Evolutionary conservation across 1,140 invertebrate species (phyloP), one percentile per base, ranked within the genome.

Genomic region (Drosophila nannoptera): DNA sequence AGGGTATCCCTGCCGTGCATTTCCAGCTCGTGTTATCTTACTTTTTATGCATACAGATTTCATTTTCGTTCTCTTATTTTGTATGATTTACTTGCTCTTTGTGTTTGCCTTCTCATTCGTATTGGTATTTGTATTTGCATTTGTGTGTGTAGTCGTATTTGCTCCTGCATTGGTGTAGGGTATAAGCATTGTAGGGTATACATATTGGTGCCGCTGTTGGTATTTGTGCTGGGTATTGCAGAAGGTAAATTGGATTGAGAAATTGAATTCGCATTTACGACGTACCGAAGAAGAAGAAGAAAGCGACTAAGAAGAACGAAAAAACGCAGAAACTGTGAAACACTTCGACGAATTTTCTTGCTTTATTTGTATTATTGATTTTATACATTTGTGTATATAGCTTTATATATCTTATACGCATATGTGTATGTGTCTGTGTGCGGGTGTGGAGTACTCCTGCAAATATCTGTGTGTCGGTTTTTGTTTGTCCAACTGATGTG

Each of bases 201-300:
- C 31, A 31, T 46, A 35, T 16, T 43, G 8, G 63, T 45, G 33
- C 71, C 22, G 22, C 22, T 22, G 33, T 74, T 67, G 45, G 46
- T 49, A 36, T 42, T 31, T 53, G 66, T 43, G 31, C 40, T 31
- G 54, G 54, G 40, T 56, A 40, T 59, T 49, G 48, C 22, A n/a
- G 67, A 84, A 83, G 76, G 78, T 83, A 84, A 83, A 83, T 83
- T 83, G 78, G 78, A 83, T 83, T 83, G 78, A 83, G 76, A 80
- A 83, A 83, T 84, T 83, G 78, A 84, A 83, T 84, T 83, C 78
- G 80, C 78, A 78, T 80, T 83, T 65, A 63, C 35, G 77, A 60
- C 60, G 16, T 46, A 22, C 22, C 29, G 45, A 9, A 46, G 29
- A 46, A 29, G 29, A 46, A 29, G 45, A 16, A 22, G 12, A 61